These are phyloP conservation scores for Leptinotarsa defecta DNA, from an alignment of 1,140 invertebrate genomes.

Conservation along the genomic window DNA sequence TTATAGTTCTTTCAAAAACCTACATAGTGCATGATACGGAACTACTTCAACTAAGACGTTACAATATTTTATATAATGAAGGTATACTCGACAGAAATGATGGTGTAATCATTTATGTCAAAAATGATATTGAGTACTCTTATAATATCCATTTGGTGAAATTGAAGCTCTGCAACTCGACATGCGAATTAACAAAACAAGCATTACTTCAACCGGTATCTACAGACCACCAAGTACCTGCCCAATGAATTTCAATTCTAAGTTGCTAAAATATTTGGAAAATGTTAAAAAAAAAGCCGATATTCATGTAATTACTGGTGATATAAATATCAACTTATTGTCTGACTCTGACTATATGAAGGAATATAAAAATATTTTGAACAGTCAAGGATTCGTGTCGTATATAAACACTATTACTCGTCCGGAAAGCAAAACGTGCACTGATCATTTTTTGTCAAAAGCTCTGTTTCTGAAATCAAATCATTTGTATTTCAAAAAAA, in stretches of 20 bases:
- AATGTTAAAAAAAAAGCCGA: constrained; percentile 5
- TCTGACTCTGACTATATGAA: constrained; percentile 7
- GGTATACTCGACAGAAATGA: no score
- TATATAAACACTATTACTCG: not conserved
- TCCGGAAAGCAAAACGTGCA: no score
- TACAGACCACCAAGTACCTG: constrained; percentile 12
- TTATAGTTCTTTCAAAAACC: constrained; percentile 16
- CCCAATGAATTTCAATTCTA: constrained; percentile 1
- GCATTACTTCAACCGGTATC: not conserved
- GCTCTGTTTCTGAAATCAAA: no score
- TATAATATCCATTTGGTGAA: not conserved
- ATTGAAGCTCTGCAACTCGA: not conserved
- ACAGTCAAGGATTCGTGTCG: not conserved
- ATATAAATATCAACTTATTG: constrained; percentile 4
- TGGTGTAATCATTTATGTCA: not conserved
- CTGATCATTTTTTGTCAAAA: no score
- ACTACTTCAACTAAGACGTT: not conserved
- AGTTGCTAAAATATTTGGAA: not conserved
- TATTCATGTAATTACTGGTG: constrained; percentile 6
- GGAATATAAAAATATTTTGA: constrained; percentile 17
- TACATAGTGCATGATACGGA: constrained; percentile 11
- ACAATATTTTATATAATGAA: no score
- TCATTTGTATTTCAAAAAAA: no score
- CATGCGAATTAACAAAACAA: not conserved
- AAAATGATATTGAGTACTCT: not conserved